Evolutionary conservation across 2,888 invertebrate species (phyloP).

Genomic region (Nowickia ferox): DNA sequence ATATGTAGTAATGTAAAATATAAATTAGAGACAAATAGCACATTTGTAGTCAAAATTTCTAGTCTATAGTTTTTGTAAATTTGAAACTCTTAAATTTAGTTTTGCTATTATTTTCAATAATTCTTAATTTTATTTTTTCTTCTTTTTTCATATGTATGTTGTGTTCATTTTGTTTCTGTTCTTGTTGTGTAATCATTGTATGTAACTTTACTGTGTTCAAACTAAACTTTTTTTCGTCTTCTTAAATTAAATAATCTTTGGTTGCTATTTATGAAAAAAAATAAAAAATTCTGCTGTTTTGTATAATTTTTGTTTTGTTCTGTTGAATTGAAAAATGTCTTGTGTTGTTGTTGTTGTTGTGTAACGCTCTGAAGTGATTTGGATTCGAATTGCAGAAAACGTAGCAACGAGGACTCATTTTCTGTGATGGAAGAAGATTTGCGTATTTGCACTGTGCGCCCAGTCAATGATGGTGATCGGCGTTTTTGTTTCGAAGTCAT

Average conservation of each 20-base stretch:
- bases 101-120: conserved; percentile 57
- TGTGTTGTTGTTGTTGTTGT: conserved; percentile 73
- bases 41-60: not conserved
- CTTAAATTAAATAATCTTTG: conserved; percentile 64
- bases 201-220: conserved; percentile 52
- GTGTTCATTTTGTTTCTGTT: conserved; percentile 60
- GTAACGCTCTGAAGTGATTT: conserved; percentile 83
- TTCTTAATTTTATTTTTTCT: conserved; percentile 66
- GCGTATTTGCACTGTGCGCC: conserved; percentile 96
- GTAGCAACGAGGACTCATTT: conserved; percentile 91
- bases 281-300: conserved; percentile 50
- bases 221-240: conserved; percentile 55
- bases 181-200: conserved; percentile 62
- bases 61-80: conserved; percentile 37
- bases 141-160: conserved; percentile 64
- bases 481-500: conserved; percentile 98
- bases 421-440: conserved; percentile 99
- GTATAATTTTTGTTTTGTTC: conserved; percentile 72
- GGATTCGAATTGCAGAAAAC: conserved; percentile 86
- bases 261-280: conserved; percentile 65
- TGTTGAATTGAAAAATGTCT: conserved; percentile 67
- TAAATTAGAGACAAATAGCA: conserved; percentile 26
- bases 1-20: not conserved
- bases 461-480: conserved; percentile 93
- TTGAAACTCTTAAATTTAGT: conserved; percentile 50